phyloP scores from a whole-genome alignment of 2,113 vertebrate species.

The Oreochromis aureus region DNA sequence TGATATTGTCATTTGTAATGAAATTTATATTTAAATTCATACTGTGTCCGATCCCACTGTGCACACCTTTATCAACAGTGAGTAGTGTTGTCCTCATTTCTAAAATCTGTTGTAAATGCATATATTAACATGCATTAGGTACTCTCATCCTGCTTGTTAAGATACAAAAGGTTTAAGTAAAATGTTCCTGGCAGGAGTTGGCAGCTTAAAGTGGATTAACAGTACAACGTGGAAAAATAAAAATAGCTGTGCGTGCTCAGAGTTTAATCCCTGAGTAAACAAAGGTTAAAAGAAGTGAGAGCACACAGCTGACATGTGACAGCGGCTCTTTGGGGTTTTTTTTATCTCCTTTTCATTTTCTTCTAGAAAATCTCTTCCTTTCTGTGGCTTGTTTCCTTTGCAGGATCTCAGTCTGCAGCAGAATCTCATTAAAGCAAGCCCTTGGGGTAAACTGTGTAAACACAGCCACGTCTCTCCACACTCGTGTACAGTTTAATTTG shows the following conservation, averaged over 20 bases:
- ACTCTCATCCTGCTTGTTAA: background rate
- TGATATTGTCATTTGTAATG: background rate
- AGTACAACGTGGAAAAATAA: background rate
- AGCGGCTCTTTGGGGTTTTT: background rate
- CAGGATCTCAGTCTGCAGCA: background rate
- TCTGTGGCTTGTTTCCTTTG: background rate
- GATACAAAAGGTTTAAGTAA: background rate
- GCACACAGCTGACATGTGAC: background rate
- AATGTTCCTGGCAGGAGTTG: background rate
- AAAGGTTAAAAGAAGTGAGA: background rate
- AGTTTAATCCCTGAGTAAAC: background rate
- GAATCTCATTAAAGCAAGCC: background rate
- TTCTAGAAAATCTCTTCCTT: background rate
- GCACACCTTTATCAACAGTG: background rate
- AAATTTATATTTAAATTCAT: background rate
- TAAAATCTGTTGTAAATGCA: background rate
- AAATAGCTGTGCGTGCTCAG: background rate
- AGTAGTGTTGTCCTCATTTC: background rate
- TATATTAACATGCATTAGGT: background rate
- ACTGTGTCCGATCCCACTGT: background rate
- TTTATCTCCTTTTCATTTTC: background rate
- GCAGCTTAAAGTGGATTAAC: background rate
- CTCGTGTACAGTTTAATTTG: background rate
- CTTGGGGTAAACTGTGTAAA: background rate
- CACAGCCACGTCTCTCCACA: background rate